Base-by-base conservation (phyloP, 2,797 vertebrate genomes). In the Carcharodon carcharias region DNA sequence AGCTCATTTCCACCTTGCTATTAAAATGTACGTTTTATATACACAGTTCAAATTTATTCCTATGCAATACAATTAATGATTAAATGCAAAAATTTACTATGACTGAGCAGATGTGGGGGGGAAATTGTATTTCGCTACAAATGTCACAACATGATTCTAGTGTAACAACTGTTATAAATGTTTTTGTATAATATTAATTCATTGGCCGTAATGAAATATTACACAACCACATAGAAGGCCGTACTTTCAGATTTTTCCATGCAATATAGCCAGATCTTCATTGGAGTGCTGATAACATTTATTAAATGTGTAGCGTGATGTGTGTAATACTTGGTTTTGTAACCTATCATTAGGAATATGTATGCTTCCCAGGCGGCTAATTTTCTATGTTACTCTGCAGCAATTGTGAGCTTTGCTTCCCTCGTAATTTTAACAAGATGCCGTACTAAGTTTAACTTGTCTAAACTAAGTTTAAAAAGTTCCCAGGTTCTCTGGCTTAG, bases 371-470 rank as follows among this genome's bases (percentile, higher is more conserved):
- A 63, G 61, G 35, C 65, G 58, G 35, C 35, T 63, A n/a, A 92
- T 18, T n/a, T 40, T 35, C 61, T 40, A 63, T n/a, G 61, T 92
- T 92, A 63, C 89, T 65, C 16, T 8, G 89, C 35, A 40, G 61
- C 61, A 65, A 1, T 21, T 92, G 89, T 92, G 61, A 65, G 89
- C 58, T 92, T 61, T 91, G 88, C 56, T 91, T 91, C 56, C 61
- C 31, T 91, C 88, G 7, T 91, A 91, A 91, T 12, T 91, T 61
- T 92, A 92, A 92, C 89, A 23, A 92, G 35, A 92, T 40, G 21
- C 3, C 0, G 1, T 92, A 40, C 61, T 40, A 63, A 40, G 31
- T 67, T 67, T 67, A 67, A 67, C 18, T 67, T 67, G 16, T 67
- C 1, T 18, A 67, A 67, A 40, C 61, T 61, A 63, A 40, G 31